Evolutionary conservation across 2,113 vertebrate genomes (phyloP), one percentile per base, ranked within the genome.

Genomic region (Camarhynchus parvulus): DNA sequence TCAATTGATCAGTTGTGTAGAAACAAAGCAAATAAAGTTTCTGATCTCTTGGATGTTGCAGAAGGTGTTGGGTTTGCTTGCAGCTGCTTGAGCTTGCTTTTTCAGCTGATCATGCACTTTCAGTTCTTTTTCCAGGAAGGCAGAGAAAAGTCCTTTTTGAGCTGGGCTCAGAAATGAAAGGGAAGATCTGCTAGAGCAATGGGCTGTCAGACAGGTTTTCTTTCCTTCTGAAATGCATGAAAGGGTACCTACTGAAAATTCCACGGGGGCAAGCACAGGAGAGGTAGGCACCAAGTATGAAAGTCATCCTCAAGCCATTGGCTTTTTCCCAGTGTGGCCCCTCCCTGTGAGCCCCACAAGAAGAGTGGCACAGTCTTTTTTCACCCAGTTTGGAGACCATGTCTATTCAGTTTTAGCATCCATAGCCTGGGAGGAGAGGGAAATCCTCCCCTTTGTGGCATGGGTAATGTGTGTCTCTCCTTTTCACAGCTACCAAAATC

Each of bases 1-100:
- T 92, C 50, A n/a, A 80, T 78, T 85, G 81, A 91, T 90, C 50
- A 15, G 42, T 87, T 88, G 78, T 95, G 75, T 59, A 77, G 88
- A 77, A 95, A 90, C 79, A 96, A 80, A 83, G 8, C 12, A 7
- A 80, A 73, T 0, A 0, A 46, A 62, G 39, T 85, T 93, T 55
- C 88, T 0, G 0, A 18, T 59, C 52, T 80, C 84, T 91, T 2
- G 11, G 61, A 37, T 81, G 59, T 67, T 94, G 73, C 59, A 83
- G 85, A 44, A 41, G 55, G 74, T 87, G 59, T 76, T 2, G 0
- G 47, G 47, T 91, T 96, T 85, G 42, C 79, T 90, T 58, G 35
- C 59, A 67, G 59, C 59, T 58, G 56, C 21, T 23, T n/a, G 56
- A 58, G 56, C 56, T n/a, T 58, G 9, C 24, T 53, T 59, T 88